phyloP scores from a whole-genome alignment of 2,797 vertebrate genomes.

The Otus scops region DNA sequence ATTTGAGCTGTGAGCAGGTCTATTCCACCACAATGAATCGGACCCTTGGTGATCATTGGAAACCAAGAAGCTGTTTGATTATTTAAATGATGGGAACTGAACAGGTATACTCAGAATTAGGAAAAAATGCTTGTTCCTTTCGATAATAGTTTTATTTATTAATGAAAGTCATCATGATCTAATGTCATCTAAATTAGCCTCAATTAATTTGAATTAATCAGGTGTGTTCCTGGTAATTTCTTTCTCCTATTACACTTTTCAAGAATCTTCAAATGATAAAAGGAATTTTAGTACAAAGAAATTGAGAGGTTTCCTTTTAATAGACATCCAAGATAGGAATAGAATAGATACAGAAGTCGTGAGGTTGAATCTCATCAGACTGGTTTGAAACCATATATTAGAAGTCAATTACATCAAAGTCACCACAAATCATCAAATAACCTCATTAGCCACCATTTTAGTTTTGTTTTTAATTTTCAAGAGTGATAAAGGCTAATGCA shows the following conservation, averaged over 20 bases:
- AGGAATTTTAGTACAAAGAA: constrained; percentile 50
- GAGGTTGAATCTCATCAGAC: neutral
- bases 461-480: neutral
- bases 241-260: constrained; percentile 37
- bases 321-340: neutral
- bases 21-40: neutral
- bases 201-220: constrained; percentile 37
- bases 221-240: neutral
- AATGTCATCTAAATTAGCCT: neutral
- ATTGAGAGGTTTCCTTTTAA: neutral
- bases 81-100: neutral
- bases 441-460: neutral
- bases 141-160: constrained; percentile 45
- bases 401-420: constrained; percentile 30
- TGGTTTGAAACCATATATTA: neutral
- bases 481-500: neutral
- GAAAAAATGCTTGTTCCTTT: neutral
- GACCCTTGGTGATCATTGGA: neutral
- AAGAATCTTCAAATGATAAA: constrained; percentile 53
- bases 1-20: neutral
- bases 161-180: neutral
- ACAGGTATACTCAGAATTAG: neutral
- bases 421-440: neutral
- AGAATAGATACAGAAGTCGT: neutral
- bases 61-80: neutral